phyloP scores from a whole-genome alignment of 2,888 invertebrate species.

The Cheilosia scutellata region DNA sequence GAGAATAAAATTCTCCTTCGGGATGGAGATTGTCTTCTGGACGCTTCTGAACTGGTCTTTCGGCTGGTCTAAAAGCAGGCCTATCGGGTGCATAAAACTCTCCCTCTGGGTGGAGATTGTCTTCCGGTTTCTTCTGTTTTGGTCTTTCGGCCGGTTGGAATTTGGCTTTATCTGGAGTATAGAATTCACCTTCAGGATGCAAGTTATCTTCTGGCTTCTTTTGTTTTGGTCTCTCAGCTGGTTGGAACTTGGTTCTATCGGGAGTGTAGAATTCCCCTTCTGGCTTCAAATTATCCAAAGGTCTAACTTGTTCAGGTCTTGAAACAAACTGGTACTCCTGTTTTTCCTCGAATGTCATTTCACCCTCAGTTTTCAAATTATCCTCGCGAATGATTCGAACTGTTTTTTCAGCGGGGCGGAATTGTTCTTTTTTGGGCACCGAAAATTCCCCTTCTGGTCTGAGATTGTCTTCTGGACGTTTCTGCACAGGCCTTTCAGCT shows the following conservation, averaged over 20 bases:
- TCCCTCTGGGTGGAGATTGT: constrained; percentile 85
- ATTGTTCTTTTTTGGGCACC: too few relatives aligned
- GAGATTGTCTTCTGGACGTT: constrained; percentile 77
- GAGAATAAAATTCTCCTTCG: constrained; percentile 86
- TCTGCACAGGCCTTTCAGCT: constrained; percentile 82
- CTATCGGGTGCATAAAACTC: constrained; percentile 84
- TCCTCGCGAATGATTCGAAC: too few relatives aligned
- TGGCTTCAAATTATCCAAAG: constrained; percentile 83
- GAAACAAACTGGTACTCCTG: too few relatives aligned
- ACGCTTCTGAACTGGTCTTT: too few relatives aligned
- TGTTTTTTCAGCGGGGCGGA: too few relatives aligned
- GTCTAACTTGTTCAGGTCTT: too few relatives aligned
- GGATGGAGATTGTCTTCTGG: too few relatives aligned
- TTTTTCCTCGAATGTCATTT: too few relatives aligned
- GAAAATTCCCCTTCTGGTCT: constrained; percentile 86
- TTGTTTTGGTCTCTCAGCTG: constrained; percentile 84
- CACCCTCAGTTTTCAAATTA: too few relatives aligned
- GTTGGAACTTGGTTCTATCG: constrained; percentile 82
- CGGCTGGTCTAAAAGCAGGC: constrained; percentile 80
- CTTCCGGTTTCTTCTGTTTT: constrained; percentile 83
- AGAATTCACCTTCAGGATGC: constrained; percentile 86
- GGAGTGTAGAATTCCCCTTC: constrained; percentile 85
- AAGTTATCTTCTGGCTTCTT: constrained; percentile 85
- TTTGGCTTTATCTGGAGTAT: constrained; percentile 84
- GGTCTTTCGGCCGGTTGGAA: constrained; percentile 84